These are phyloP conservation scores for Melanotaenia duboulayi DNA, from an alignment of 2,113 vertebrate species.

Conservation along the genomic window DNA sequence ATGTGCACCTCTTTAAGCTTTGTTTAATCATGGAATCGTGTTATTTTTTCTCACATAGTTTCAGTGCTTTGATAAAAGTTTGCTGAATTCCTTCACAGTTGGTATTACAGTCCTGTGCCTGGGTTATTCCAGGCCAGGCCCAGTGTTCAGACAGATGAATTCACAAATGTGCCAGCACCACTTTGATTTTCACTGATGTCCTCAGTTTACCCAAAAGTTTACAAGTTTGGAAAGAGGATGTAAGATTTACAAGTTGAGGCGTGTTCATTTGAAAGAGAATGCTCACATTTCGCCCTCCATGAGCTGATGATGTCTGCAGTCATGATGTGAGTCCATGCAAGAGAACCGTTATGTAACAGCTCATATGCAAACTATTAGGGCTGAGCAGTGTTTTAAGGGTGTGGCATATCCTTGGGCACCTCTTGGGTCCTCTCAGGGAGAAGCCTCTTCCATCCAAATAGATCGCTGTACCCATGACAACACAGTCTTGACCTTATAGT, in stretches of 20 bases:
- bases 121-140: slow-evolving; percentile 7
- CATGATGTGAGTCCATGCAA: slow-evolving; percentile 28
- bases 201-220: slow-evolving; percentile 15
- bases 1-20: neutral
- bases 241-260: neutral
- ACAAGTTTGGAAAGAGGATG: slow-evolving; percentile 12
- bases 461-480: slow-evolving; percentile 61
- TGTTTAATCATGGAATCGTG: neutral
- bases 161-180: slow-evolving; percentile 8
- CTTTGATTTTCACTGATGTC: slow-evolving; percentile 1
- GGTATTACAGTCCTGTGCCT: slow-evolving; percentile 6
- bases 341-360: slow-evolving; percentile 59
- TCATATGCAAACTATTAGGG: slow-evolving; percentile 69
- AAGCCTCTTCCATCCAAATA: slow-evolving; percentile 63
- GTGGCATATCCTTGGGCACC: slow-evolving; percentile 60
- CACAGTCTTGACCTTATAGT: slow-evolving; percentile 35
- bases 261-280: slow-evolving; percentile 4
- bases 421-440: slow-evolving; percentile 67
- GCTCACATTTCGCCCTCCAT: neutral
- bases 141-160: slow-evolving; percentile 5
- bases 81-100: neutral
- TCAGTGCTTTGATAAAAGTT: slow-evolving; percentile 7
- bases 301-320: slow-evolving; percentile 30
- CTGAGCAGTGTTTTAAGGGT: slow-evolving; percentile 47
- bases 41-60: neutral